Base-by-base conservation (phyloP, 64 coral and sea anemone species). In the Dendronephthya gigantea region DNA sequence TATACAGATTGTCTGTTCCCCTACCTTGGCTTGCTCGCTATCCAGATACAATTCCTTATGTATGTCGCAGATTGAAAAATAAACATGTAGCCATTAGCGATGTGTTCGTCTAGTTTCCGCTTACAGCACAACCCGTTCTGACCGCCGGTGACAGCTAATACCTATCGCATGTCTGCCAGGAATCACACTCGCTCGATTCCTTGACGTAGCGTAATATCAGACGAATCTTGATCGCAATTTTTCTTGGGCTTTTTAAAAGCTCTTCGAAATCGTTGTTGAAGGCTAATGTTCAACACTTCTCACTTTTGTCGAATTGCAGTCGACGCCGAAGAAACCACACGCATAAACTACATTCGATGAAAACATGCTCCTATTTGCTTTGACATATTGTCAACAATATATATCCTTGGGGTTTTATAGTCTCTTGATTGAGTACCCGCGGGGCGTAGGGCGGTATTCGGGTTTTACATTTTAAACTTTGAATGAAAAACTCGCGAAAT, bases 311-410 rank as follows among this genome's bases (percentile, higher is more conserved):
- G 11, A 45, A 45, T 19, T 9, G 55, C 55, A 27, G 55, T n/a
- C 55, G 4, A 2, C 25, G 19, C 55, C 41, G 4, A 11, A 45
- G 4, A 45, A 62, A 62, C 55, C 55, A 2, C 19, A 62, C 55
- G 17, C 55, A 62, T 62, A 62, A 62, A 22, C 55, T 62, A 27
- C 7, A 27, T n/a, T 62, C 55, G 55, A 62, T 62, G 55, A 62
- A 62, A 22, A 62, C 17, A 62, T 62, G 55, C 55, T 62, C 55
- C 55, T 5, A 27, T 62, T 62, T 62, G 55, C 55, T 17, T 62
- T 62, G 55, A 62, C 55, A 62, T 62, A 45, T 62, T 62, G 55
- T 62, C 55, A 62, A 62, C 55, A 62, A 62, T 45, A 45, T 45
- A 13, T 62, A 62, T 62, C 25, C 25, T 19, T 62, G 19, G 55